phyloP scores from a whole-genome alignment of 1,140 invertebrate genomes.

The Laupala kohalensis region DNA sequence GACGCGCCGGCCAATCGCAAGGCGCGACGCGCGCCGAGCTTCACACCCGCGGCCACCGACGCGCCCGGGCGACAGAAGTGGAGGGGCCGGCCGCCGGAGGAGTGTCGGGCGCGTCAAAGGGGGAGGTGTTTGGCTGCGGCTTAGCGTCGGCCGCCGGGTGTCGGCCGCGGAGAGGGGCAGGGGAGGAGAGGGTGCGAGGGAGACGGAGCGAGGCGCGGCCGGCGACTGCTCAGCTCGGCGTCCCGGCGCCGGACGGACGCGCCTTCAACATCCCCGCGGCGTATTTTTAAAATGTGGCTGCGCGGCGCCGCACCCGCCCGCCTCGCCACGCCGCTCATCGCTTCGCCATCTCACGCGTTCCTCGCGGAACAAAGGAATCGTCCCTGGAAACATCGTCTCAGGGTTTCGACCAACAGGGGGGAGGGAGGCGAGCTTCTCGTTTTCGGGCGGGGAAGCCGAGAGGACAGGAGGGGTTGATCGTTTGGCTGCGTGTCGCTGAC shows the following conservation, averaged over 20 bases:
- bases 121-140: neutral
- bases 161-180: neutral
- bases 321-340: too few relatives aligned
- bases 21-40: neutral
- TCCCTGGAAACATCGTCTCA: neutral
- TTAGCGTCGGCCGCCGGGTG: neutral
- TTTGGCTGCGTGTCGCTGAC: neutral
- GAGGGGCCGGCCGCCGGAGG: neutral
- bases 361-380: neutral
- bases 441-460: too few relatives aligned
- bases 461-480: too few relatives aligned
- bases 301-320: too few relatives aligned
- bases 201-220: neutral
- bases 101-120: neutral
- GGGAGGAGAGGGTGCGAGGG: neutral
- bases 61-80: neutral
- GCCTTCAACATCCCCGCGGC: neutral
- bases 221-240: neutral
- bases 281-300: neutral
- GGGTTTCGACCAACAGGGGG: neutral
- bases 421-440: neutral
- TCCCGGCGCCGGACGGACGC: neutral
- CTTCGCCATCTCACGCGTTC: neutral
- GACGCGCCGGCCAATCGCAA: neutral
- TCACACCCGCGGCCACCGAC: neutral